Percentiles rank a stretch among this genome's conserved stretches.
phyloP scores from a whole-genome alignment of 1,140 invertebrate genomes.

The Drosophila nigromelanica region DNA sequence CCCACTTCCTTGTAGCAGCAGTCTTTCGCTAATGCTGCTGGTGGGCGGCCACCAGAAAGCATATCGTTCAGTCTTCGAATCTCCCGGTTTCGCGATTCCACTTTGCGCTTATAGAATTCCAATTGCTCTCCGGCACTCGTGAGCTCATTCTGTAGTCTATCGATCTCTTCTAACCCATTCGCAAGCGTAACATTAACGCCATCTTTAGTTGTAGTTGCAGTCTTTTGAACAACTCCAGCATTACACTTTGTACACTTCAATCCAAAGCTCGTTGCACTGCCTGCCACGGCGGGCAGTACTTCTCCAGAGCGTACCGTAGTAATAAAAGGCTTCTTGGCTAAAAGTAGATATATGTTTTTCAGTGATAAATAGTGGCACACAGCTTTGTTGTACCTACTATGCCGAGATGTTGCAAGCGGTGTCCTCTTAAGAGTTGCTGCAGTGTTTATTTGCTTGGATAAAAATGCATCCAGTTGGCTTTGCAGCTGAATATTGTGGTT shows the following conservation, averaged over 20 bases:
- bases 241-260: slow-evolving; percentile 78
- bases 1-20: slow-evolving; percentile 85
- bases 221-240: slow-evolving; percentile 61
- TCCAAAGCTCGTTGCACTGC: neutral
- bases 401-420: slow-evolving; percentile 7
- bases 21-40: slow-evolving; percentile 85
- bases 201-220: slow-evolving; percentile 46
- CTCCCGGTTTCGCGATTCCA: slow-evolving; percentile 85
- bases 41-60: slow-evolving; percentile 85
- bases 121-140: slow-evolving; percentile 57
- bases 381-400: slow-evolving; percentile 27
- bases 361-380: neutral
- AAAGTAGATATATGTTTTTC: neutral
- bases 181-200: slow-evolving; percentile 51
- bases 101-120: slow-evolving; percentile 69
- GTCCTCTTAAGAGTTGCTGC: slow-evolving; percentile 36
- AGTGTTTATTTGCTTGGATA: slow-evolving; percentile 58
- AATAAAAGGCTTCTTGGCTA: slow-evolving; percentile 81
- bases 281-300: slow-evolving; percentile 50
- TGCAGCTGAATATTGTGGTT: slow-evolving; percentile 70
- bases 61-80: slow-evolving; percentile 86
- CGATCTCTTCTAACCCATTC: slow-evolving; percentile 55
- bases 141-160: slow-evolving; percentile 67
- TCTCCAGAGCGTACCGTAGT: slow-evolving; percentile 72
- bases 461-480: slow-evolving; percentile 56